Conservation (phyloP, 2,113 vertebrate species). For the Solea senegalensis region DNA sequence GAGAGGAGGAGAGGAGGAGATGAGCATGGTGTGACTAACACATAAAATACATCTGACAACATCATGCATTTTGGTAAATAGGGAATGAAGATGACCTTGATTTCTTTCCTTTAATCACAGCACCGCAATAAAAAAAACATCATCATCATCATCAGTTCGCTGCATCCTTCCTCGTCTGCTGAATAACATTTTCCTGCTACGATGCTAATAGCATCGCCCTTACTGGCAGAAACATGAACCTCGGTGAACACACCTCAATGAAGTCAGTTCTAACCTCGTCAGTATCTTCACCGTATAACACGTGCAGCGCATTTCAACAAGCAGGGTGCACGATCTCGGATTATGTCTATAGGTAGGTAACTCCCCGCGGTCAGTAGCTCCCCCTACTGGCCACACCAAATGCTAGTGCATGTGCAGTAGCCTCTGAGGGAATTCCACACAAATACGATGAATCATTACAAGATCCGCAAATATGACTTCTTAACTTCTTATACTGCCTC, state of each 20-base stretch:
- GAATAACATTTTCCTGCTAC: neutral
- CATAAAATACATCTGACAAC: neutral
- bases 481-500: no score
- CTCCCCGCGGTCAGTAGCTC: neutral
- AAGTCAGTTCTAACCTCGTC: neutral
- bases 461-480: no score
- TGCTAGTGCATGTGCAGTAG: neutral
- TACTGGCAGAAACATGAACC: neutral
- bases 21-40: constrained; percentile 35
- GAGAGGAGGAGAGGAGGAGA: constrained; percentile 29
- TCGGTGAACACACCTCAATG: no score
- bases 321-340: neutral
- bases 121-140: neutral
- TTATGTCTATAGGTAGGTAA: neutral
- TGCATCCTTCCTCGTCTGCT: neutral
- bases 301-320: no score
- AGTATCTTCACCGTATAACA: neutral
- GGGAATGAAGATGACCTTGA: neutral
- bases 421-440: neutral
- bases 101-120: neutral
- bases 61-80: neutral
- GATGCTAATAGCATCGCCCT: neutral
- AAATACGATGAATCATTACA: no score
- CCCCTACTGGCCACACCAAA: neutral
- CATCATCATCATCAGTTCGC: neutral